Base-by-base conservation (phyloP, 2,113 vertebrate species). In the Pungitius pungitius region DNA sequence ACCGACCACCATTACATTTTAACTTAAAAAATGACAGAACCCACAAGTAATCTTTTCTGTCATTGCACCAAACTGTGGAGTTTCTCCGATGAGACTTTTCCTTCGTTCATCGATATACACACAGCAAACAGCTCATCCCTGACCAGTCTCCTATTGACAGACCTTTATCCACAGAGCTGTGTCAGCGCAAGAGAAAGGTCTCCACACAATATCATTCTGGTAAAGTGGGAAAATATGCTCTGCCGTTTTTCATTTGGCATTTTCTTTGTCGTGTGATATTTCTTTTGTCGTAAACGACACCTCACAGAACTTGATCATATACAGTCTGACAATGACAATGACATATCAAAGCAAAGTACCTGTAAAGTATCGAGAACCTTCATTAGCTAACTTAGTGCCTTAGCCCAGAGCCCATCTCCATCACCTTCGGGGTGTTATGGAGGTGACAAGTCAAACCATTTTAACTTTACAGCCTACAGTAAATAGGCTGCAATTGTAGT, bases 391-490 rank as follows among this genome's bases (percentile, higher is more conserved):
- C 67, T 62, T 15, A 47, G 20, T 6, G 20, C 51, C 43, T 59
- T 30, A 75, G 35, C 33, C 33, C 20, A 56, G 47, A 8, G 60
- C 42, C 24, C 40, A 66, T 60, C 59, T 52, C 24, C 22, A 13
- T 64, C 56, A 42, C 33, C 42, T 66, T 13, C 64, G 47, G 61
- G 51, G 43, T 58, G 51, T 76, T 65, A 68, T 62, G 15, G 12
- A 63, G 40, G 59, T 78, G 73, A 85, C 67, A 61, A 37, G 33
- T 66, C 22, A 6, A 20, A 15, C 39, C 45, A 77, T 83, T 47
- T 81, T 70, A 69, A 66, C 65, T 81, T 85, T 85, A 81, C 62
- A 52, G 72, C 56, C 66, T 49, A 47, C 63, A 82, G 42, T 84
- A 75, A 77, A 84, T 12, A 72, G 12, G 22, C 22, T 14, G 12